phyloP scores from a whole-genome alignment of 2,797 vertebrate genomes.

The Numenius phaeopus region DNA sequence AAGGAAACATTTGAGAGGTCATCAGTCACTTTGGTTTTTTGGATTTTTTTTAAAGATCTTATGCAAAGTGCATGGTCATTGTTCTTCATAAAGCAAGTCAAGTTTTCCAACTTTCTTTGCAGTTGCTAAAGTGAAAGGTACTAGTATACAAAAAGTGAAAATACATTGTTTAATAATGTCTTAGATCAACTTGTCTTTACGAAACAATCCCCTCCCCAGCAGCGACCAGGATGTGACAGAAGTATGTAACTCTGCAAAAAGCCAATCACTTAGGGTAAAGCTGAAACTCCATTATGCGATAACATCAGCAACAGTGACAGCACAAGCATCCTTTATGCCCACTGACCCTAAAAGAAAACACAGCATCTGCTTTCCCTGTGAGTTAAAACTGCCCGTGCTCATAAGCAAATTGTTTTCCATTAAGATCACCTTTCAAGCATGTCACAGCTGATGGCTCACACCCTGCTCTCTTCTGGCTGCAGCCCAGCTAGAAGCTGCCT shows the following conservation, averaged over 20 bases:
- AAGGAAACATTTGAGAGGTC: neutral
- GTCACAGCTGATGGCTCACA: neutral
- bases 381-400: neutral
- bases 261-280: neutral
- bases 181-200: neutral
- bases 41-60: neutral
- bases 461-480: neutral
- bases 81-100: neutral
- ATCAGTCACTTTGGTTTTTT: neutral
- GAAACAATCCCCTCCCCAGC: neutral
- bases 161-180: neutral
- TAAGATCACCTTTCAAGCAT: neutral
- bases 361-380: neutral
- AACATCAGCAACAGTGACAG: neutral
- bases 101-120: neutral
- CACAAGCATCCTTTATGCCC: neutral
- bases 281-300: neutral
- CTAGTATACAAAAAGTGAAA: neutral
- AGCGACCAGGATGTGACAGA: neutral
- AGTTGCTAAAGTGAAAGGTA: neutral
- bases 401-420: neutral
- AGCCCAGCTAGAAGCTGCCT: neutral
- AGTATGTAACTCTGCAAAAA: too few species aligned
- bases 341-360: neutral
- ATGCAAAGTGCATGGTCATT: neutral